These are phyloP conservation scores for Ennomos quercinarius DNA, from an alignment of 2,888 invertebrate species.

Conservation along the genomic window DNA sequence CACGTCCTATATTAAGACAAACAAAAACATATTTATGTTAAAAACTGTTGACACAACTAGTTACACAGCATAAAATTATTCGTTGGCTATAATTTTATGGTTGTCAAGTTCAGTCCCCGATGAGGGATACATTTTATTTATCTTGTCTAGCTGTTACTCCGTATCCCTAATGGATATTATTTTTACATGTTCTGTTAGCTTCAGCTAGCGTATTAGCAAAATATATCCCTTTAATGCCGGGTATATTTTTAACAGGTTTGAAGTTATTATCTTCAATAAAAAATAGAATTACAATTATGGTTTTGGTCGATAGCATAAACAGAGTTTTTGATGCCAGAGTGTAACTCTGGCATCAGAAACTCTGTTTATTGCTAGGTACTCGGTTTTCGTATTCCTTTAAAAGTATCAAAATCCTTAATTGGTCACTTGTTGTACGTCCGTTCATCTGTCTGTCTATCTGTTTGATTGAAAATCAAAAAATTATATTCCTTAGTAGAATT, in stretches of 20 bases:
- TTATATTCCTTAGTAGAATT: too few species aligned
- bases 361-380: too few species aligned
- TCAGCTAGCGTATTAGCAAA: slow-evolving; percentile 28
- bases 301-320: too few species aligned
- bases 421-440: too few species aligned
- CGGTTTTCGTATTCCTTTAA: too few species aligned
- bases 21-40: background rate
- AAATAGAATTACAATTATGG: background rate
- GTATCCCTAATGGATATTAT: slow-evolving; percentile 35
- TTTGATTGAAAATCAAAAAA: too few species aligned
- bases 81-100: slow-evolving; percentile 54
- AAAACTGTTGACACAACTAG: background rate
- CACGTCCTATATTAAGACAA: too few species aligned
- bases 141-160: slow-evolving; percentile 47
- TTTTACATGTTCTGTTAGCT: slow-evolving; percentile 30
- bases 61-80: slow-evolving; percentile 41
- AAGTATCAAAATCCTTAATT: too few species aligned
- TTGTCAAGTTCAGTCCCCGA: slow-evolving; percentile 51
- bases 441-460: too few species aligned
- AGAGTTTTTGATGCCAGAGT: too few species aligned
- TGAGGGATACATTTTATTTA: slow-evolving; percentile 60
- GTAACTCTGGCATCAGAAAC: too few species aligned
- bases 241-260: slow-evolving; percentile 5
- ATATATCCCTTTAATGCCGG: slow-evolving; percentile 5
- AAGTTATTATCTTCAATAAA: too few species aligned